phyloP scores from a whole-genome alignment of 2,888 invertebrate species.

The Hololepta plana region DNA sequence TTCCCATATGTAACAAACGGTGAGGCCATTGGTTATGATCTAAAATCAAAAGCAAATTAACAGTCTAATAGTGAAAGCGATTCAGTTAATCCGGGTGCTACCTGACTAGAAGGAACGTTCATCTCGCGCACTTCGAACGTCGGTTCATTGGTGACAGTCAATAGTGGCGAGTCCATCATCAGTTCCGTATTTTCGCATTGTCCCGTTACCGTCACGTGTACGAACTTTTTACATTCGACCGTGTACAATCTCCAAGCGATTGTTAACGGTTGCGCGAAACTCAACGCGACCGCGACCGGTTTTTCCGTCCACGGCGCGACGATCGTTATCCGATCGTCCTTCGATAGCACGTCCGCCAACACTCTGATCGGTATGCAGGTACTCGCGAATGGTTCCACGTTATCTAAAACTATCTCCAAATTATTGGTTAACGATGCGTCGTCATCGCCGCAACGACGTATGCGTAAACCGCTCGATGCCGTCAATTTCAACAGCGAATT shows the following conservation, averaged over 20 bases:
- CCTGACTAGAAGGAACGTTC: conserved; percentile 22
- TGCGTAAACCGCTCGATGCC: conserved; percentile 47
- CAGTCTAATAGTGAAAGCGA: no score
- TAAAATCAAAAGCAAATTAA: conserved; percentile 23
- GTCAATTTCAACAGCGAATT: conserved; percentile 41
- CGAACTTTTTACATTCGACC: conserved; percentile 55
- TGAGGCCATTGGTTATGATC: conserved; percentile 55
- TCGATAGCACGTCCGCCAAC: conserved; percentile 56
- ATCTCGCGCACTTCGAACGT: conserved; percentile 16
- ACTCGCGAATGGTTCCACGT: conserved; percentile 19
- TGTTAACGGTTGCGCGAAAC: conserved; percentile 70
- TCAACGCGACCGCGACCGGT: conserved; percentile 52
- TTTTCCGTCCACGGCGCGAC: conserved; percentile 64
- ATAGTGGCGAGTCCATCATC: conserved; percentile 14
- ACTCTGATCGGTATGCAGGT: conserved; percentile 33
- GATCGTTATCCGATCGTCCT: conserved; percentile 33
- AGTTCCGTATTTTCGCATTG: conserved; percentile 23
- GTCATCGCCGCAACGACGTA: conserved; percentile 28
- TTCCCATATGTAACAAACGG: conserved; percentile 74
- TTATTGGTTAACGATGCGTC: conserved; percentile 28
- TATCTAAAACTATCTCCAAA: conserved; percentile 25
- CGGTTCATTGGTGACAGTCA: conserved; percentile 16
- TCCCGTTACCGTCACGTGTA: conserved; percentile 59
- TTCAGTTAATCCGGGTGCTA: no score
- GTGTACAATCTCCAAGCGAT: conserved; percentile 70